phyloP scores from a whole-genome alignment of 2,888 invertebrate species.

The Trichopria drosophilae region DNA sequence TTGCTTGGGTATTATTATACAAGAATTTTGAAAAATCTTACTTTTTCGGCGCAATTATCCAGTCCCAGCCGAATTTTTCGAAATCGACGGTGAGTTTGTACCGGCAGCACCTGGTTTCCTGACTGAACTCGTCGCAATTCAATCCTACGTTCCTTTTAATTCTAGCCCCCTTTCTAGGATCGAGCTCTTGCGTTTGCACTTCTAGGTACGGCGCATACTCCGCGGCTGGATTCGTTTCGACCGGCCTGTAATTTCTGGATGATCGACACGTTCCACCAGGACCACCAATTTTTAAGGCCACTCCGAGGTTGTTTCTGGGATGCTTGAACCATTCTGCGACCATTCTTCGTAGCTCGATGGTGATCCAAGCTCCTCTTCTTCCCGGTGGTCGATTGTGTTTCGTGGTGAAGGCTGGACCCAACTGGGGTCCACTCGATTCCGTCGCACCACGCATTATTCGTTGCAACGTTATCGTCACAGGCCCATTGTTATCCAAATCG shows the following conservation, averaged over 20 bases:
- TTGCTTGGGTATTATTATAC: not conserved
- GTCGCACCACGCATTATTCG: constrained; percentile 61
- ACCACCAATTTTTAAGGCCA: constrained; percentile 68
- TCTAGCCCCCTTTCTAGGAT: constrained; percentile 64
- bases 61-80: constrained; percentile 94
- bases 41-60: constrained; percentile 93
- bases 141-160: constrained; percentile 78
- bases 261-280: constrained; percentile 57
- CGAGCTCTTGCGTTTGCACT: constrained; percentile 61
- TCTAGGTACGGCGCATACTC: constrained; percentile 67
- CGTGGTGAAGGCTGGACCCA: constrained; percentile 53
- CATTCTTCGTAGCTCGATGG: constrained; percentile 74
- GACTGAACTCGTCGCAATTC: constrained; percentile 79
- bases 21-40: constrained; percentile 45
- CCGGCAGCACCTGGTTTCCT: constrained; percentile 88
- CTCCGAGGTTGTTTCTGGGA: constrained; percentile 74
- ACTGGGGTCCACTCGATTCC: constrained; percentile 45
- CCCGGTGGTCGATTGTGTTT: constrained; percentile 53
- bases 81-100: constrained; percentile 94
- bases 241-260: constrained; percentile 62
- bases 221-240: constrained; percentile 68
- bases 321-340: constrained; percentile 77
- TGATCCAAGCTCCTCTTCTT: constrained; percentile 70
- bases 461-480: constrained; percentile 60
- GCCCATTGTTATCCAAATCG: constrained; percentile 47